phyloP scores from a whole-genome alignment of 2,888 invertebrate species.

The Leucoma salicis region DNA sequence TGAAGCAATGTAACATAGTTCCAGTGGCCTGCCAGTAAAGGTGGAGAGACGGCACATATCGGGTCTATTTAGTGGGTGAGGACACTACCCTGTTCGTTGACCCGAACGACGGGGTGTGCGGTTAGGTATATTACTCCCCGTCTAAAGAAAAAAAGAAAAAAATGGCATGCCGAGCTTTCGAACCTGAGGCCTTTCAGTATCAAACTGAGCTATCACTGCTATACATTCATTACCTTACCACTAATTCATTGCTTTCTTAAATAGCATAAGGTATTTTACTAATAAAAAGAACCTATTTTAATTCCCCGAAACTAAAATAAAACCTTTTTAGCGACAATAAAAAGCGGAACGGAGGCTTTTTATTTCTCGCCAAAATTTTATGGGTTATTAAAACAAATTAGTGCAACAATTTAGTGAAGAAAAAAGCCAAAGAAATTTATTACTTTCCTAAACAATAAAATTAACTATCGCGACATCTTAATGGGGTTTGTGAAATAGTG shows the following conservation, averaged over 20 bases:
- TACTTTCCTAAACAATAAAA: constrained; percentile 74
- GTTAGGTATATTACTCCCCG: too few species aligned
- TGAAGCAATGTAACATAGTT: too few species aligned
- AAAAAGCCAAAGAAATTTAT: constrained; percentile 67
- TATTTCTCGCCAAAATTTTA: constrained; percentile 66
- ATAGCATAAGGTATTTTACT: not conserved
- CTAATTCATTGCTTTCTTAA: not conserved
- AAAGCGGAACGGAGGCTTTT: constrained; percentile 55
- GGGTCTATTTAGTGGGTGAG: too few species aligned
- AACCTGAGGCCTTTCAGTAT: too few species aligned
- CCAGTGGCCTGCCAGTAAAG: too few species aligned
- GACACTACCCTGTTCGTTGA: too few species aligned
- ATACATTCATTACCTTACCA: not conserved
- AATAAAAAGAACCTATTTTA: not conserved
- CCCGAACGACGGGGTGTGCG: too few species aligned
- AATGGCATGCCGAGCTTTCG: too few species aligned
- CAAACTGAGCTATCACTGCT: too few species aligned
- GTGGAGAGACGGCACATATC: too few species aligned
- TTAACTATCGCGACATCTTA: constrained; percentile 67
- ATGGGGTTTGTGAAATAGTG: constrained; percentile 54
- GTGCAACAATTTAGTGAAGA: constrained; percentile 24
- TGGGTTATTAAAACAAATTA: constrained; percentile 78
- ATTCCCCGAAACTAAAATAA: constrained; percentile 37
- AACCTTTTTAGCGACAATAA: constrained; percentile 55
- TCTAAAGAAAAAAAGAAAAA: too few species aligned